A percentile compares a stretch with the other conserved stretches of the same genome.
Evolutionary conservation across 2,113 vertebrate species (phyloP).

Genomic region (Elephas maximus): DNA sequence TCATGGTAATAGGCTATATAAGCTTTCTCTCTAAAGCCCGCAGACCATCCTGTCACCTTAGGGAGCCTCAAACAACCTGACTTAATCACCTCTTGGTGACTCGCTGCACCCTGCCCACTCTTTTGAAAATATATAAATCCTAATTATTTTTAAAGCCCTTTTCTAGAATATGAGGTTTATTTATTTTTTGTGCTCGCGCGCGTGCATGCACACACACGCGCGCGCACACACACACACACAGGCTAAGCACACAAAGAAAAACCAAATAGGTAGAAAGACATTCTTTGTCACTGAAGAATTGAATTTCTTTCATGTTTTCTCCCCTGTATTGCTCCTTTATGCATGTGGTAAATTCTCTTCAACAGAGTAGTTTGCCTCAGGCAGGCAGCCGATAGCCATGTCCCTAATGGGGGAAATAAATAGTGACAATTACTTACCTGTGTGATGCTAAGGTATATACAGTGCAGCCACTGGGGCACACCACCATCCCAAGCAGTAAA

Average conservation of each 20-base stretch:
- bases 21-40: slow-evolving; percentile 76
- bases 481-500: not conserved
- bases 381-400: not conserved
- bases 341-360: not conserved
- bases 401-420: not conserved
- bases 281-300: not conserved
- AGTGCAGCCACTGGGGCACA: not conserved
- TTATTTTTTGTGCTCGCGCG: not conserved
- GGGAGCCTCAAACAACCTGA: slow-evolving; percentile 76
- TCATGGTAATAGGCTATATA: slow-evolving; percentile 82
- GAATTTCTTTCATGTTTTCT: not conserved
- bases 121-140: slow-evolving; percentile 82
- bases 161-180: slow-evolving; percentile 70
- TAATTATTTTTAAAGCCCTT: slow-evolving; percentile 83
- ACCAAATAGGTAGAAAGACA: not conserved
- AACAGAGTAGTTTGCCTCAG: not conserved
- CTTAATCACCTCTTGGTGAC: slow-evolving; percentile 76
- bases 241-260: not conserved
- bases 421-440: not conserved
- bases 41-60: slow-evolving; percentile 77
- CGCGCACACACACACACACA: not conserved
- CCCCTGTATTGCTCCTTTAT: no score
- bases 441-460: not conserved
- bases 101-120: slow-evolving; percentile 56
- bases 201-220: no score